Base-by-base conservation (phyloP, 2,888 invertebrate genomes). In the Polyploca ridens region DNA sequence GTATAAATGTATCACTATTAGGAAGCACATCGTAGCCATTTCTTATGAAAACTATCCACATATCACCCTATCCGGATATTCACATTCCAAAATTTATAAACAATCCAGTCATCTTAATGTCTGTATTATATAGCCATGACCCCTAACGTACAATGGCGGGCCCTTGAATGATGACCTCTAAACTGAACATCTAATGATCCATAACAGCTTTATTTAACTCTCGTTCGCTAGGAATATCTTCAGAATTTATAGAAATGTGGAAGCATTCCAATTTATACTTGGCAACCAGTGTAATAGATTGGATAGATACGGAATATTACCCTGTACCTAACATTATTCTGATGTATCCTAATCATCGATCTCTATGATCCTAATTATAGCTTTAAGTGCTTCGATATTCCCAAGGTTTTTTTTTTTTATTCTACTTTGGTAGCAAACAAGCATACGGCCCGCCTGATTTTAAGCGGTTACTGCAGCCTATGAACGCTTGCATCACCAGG, bases 201-300 rank as follows among this genome's bases (percentile, higher is more conserved):
- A n/a, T 19, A 19, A 19, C 19, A 54, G 54, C 7, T 38, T 7
- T 38, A 27, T 54, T 19, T 19, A 54, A 14, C 16, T 54, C 7
- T 19, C 10, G 1, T 54, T 19, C 19, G 54, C 54, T 54, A 16
- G 19, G 54, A 60, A 44, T 16, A 61, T 61, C 11, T 41, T 14
- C 44, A 13, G 27, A 13, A 8, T 19, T 33, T 27, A 41, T 11
- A 27, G 41, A 27, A 61, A 61, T 41, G 41, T 61, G 61, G 61
- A 61, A 44, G 13, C 44, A 41, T 44, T 61, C 61, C 61, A 61
- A 16, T 61, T 41, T 11, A 27, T 61, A 54, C 54, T 61, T 61
- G 61, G 61, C 61, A 61, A 61, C 13, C 16, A 19, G 5, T 13
- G 41, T 14, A 6, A 38, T 61, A 27, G 16, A 19, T 10, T 54